A percentile compares a stretch with the other conserved stretches of the same genome.
Conservation (phyloP, 1,140 invertebrate species). For the Rhopalosiphum padi region DNA sequence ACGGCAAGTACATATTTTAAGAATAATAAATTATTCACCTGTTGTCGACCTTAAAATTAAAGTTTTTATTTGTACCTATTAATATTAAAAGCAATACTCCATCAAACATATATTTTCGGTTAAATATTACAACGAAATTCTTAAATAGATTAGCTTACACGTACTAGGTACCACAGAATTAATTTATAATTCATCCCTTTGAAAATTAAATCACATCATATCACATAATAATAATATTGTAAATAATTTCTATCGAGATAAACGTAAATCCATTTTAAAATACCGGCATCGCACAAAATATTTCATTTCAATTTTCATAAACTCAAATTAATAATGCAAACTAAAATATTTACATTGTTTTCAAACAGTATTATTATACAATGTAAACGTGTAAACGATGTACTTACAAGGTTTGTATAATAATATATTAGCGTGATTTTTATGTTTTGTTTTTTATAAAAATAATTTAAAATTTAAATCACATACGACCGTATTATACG, state of each 20-base stretch:
- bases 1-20: neutral
- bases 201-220: neutral
- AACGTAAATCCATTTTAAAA: neutral
- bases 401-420: neutral
- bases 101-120: neutral
- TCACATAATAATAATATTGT: neutral
- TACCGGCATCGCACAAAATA: neutral
- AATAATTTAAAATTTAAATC: neutral
- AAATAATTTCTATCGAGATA: neutral
- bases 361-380: neutral
- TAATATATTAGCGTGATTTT: neutral
- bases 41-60: neutral
- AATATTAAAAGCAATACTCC: neutral
- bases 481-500: too few species aligned
- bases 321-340: neutral
- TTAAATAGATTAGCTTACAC: neutral
- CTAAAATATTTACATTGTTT: conserved; percentile 14
- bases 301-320: neutral
- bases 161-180: neutral
- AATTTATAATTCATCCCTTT: neutral
- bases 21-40: neutral
- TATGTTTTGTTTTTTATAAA: neutral
- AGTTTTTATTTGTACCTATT: neutral
- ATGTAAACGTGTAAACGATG: neutral
- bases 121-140: neutral